These are phyloP conservation scores for Cataglyphis cursor DNA, from an alignment of 2,888 invertebrate species.

Conservation along the genomic window DNA sequence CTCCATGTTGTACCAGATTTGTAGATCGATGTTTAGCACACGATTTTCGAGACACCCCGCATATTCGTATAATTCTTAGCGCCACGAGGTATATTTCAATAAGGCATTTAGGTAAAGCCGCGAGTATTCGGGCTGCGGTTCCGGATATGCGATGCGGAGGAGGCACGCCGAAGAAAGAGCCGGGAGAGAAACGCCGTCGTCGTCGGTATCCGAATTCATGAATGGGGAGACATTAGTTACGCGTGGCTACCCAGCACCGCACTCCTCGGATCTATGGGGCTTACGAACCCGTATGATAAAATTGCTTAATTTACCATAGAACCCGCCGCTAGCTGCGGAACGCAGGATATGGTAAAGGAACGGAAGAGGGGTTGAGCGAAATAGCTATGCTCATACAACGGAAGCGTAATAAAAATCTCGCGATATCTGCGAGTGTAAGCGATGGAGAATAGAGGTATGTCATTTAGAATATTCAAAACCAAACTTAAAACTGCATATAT, in stretches of 20 bases:
- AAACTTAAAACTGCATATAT: not conserved
- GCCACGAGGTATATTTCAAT: constrained; percentile 75
- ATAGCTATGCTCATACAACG: constrained; percentile 43
- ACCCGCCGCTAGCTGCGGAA: constrained; percentile 62
- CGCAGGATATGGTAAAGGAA: constrained; percentile 14
- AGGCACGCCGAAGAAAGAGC: constrained; percentile 50
- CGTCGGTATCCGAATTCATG: constrained; percentile 71
- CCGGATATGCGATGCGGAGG: constrained; percentile 59
- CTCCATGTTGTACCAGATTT: not conserved
- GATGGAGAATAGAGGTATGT: not conserved
- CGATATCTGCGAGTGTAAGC: constrained; percentile 41
- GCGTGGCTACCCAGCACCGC: constrained; percentile 76
- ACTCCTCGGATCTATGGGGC: constrained; percentile 69
- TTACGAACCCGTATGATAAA: constrained; percentile 72
- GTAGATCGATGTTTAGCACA: not conserved
- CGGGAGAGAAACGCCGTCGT: constrained; percentile 30
- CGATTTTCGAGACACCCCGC: constrained; percentile 16
- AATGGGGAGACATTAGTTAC: constrained; percentile 77
- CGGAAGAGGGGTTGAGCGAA: constrained; percentile 34
- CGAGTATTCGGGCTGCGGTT: constrained; percentile 69
- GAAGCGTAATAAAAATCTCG: constrained; percentile 49
- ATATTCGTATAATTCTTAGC: constrained; percentile 61
- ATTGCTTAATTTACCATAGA: constrained; percentile 81
- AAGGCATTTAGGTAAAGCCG: constrained; percentile 72
- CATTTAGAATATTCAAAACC: not conserved